Evolutionary conservation across 2,888 invertebrate genomes (phyloP).

Genomic region (Nomada goodeniana): DNA sequence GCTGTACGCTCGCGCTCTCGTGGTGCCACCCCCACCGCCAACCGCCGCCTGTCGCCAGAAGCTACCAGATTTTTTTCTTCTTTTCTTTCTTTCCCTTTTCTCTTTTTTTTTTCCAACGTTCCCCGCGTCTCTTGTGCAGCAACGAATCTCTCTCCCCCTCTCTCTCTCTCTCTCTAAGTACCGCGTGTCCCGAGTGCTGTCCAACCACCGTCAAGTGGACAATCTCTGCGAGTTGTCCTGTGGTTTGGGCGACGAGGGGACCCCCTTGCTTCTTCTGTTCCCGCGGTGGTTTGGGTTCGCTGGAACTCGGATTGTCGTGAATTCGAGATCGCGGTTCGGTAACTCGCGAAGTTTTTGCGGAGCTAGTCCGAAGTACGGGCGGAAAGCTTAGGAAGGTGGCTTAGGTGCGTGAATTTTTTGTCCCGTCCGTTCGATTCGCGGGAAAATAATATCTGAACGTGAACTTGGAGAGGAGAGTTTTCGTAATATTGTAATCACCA

Average conservation of each 20-base stretch:
- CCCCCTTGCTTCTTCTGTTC: conserved; percentile 46
- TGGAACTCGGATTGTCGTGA: background rate
- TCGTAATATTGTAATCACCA: too few relatives aligned
- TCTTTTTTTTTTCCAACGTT: conserved; percentile 16
- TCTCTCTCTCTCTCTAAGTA: conserved; percentile 37
- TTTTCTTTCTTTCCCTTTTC: background rate
- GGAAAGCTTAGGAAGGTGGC: too few relatives aligned
- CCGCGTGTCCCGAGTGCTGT: conserved; percentile 65
- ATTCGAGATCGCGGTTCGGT: too few relatives aligned
- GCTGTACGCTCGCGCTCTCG: conserved; percentile 57
- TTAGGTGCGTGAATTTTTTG: too few relatives aligned
- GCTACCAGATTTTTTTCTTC: conserved; percentile 53
- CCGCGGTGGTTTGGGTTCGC: background rate
- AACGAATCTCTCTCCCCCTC: background rate
- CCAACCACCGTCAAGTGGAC: conserved; percentile 72
- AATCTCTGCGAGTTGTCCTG: conserved; percentile 57
- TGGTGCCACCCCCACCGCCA: conserved; percentile 44
- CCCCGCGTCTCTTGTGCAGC: conserved; percentile 37
- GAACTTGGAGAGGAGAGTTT: too few relatives aligned
- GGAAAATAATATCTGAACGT: too few relatives aligned
- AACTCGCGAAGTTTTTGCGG: too few relatives aligned
- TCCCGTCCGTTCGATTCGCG: too few relatives aligned
- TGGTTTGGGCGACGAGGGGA: conserved; percentile 52
- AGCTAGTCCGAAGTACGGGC: too few relatives aligned
- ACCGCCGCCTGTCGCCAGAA: conserved; percentile 30